Conservation (phyloP, 2,797 vertebrate genomes). For the Centropyge bicolor region DNA sequence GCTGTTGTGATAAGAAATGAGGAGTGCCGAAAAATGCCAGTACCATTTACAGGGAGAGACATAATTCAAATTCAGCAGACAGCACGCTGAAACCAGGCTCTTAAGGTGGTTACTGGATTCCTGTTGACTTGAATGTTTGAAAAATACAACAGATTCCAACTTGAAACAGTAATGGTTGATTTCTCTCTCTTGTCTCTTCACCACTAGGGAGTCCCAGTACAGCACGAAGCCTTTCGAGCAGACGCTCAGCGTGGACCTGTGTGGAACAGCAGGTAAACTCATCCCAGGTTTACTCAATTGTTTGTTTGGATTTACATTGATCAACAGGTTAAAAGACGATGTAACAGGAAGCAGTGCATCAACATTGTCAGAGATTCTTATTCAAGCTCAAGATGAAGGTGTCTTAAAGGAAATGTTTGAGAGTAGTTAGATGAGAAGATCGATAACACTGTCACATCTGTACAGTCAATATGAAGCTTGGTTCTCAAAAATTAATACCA, state of each 20-base stretch:
- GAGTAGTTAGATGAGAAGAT: not conserved
- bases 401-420: not conserved
- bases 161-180: constrained; percentile 40
- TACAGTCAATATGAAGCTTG: not conserved
- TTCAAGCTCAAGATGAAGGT: not conserved
- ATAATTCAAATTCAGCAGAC: constrained; percentile 62
- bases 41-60: constrained; percentile 43
- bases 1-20: constrained; percentile 73
- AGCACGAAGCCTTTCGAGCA: constrained; percentile 93
- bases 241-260: constrained; percentile 93
- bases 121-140: constrained; percentile 23
- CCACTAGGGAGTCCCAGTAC: constrained; percentile 87
- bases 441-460: not conserved
- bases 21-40: constrained; percentile 47
- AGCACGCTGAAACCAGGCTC: constrained; percentile 47
- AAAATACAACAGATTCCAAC: constrained; percentile 25
- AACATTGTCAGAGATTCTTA: no score
- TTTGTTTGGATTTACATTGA: not conserved
- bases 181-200: constrained; percentile 31
- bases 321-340: constrained; percentile 2
- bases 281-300: not conserved
- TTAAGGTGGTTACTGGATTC: constrained; percentile 35
- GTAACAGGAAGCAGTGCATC: not conserved
- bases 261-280: constrained; percentile 96
- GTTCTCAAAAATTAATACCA: not conserved